These are phyloP conservation scores for Hippopotamus amphibius DNA, from an alignment of 2,113 vertebrate species.

Conservation along the genomic window DNA sequence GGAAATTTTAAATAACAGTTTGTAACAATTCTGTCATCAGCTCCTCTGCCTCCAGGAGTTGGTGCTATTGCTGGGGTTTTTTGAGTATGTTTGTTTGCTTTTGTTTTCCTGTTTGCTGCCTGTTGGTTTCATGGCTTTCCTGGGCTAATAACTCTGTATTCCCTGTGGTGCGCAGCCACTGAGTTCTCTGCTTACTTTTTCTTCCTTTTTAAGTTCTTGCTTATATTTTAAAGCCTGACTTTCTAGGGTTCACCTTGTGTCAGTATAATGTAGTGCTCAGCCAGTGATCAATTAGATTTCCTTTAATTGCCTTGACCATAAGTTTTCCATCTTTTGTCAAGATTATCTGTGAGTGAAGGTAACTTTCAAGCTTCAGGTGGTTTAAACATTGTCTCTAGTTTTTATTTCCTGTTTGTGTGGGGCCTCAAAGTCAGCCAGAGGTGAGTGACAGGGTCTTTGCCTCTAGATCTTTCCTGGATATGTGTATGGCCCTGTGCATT, in stretches of 20 bases:
- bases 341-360: not conserved
- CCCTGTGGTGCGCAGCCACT: not conserved
- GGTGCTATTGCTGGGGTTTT: not conserved
- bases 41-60: not conserved
- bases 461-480: not conserved
- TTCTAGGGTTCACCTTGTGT: not conserved
- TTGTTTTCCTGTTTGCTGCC: not conserved
- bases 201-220: not conserved
- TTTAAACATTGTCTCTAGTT: not conserved
- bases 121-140: not conserved
- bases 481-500: rapidly evolving
- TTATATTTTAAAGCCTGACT: not conserved
- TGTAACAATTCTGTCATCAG: not conserved
- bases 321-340: not conserved
- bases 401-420: not conserved
- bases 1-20: not conserved
- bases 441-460: no score
- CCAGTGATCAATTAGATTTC: not conserved
- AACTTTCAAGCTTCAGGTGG: not conserved
- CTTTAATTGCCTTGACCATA: not conserved
- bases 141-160: not conserved
- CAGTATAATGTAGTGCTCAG: not conserved
- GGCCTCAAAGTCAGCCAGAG: not conserved
- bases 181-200: not conserved
- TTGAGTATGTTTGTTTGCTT: not conserved